phyloP scores from a whole-genome alignment of 2,888 invertebrate genomes.

The Lampropteryx suffumata region DNA sequence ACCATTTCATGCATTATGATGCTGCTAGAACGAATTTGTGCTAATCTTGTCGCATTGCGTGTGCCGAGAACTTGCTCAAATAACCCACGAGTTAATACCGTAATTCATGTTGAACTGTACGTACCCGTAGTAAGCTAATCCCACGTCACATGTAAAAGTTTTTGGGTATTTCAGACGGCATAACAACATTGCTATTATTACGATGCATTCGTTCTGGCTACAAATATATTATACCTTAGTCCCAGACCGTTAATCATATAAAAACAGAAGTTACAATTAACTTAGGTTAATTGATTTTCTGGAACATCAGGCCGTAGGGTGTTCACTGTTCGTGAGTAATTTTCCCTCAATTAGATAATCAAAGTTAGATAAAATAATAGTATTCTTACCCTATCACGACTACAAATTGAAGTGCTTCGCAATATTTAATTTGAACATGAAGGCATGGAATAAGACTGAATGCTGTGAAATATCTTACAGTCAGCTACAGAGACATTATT shows the following conservation, averaged over 20 bases:
- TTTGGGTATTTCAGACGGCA: conserved; percentile 2
- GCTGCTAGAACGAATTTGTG: conserved; percentile 2
- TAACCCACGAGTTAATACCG: neutral
- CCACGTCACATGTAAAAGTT: conserved; percentile 8
- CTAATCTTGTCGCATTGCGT: conserved; percentile 17
- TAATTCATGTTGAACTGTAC: conserved; percentile 1
- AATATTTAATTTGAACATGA: too few species aligned
- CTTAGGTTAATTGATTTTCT: conserved; percentile 14
- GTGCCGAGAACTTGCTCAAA: conserved; percentile 1
- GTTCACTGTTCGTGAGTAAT: conserved; percentile 1
- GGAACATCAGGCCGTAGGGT: conserved; percentile 2
- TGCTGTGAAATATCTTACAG: conserved; percentile 3
- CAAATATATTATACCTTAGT: conserved; percentile 4
- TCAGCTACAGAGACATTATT: conserved; percentile 16
- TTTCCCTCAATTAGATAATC: conserved; percentile 2
- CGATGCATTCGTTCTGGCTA: too few species aligned
- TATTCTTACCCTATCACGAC: too few species aligned
- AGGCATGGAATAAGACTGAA: neutral
- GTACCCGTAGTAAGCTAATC: too few species aligned
- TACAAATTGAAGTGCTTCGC: too few species aligned
- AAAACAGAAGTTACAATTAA: neutral
- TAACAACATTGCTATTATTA: conserved; percentile 2
- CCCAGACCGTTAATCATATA: conserved; percentile 10
- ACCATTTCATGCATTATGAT: neutral
- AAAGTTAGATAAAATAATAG: neutral